Percentiles rank a stretch among this genome's conserved stretches.
These are phyloP conservation scores for Poecilia wingei DNA, from an alignment of 2,797 vertebrate species.

Conservation along the genomic window DNA sequence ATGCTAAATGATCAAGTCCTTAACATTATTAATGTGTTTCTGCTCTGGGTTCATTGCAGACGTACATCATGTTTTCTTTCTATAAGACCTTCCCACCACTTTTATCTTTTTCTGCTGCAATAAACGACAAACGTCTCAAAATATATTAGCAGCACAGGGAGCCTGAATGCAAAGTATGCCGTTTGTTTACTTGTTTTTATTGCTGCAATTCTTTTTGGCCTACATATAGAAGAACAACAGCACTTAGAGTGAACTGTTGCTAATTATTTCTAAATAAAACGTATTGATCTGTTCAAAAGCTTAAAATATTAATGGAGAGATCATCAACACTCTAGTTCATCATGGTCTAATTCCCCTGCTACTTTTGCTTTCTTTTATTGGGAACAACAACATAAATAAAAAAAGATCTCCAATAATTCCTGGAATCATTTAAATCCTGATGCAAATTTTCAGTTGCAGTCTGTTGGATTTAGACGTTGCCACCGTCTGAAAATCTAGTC, in stretches of 20 bases:
- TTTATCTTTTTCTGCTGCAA: no score
- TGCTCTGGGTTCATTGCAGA: no score
- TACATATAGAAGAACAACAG: neutral
- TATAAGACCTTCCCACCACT: no score
- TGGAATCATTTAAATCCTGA: slow-evolving; percentile 2
- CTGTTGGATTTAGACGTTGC: slow-evolving; percentile 5
- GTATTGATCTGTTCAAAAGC: neutral
- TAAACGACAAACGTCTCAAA: no score
- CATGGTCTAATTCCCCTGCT: neutral
- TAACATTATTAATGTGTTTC: no score
- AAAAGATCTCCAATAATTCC: slow-evolving; percentile 1
- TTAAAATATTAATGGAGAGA: neutral
- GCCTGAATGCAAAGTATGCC: no score
- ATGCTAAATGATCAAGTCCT: no score
- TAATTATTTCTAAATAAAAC: neutral
- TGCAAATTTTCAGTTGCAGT: slow-evolving; percentile 4
- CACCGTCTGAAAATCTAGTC: slow-evolving; percentile 31
- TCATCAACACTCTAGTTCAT: neutral
- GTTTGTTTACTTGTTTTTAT: no score
- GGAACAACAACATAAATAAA: slow-evolving; percentile 11
- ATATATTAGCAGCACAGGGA: no score
- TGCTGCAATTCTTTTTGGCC: no score
- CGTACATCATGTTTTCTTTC: no score
- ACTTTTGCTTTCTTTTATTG: neutral
- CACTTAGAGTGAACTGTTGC: neutral